Evolutionary conservation across 1,140 invertebrate genomes (phyloP), one percentile per base, ranked within the genome.

Genomic region (Portunus trituberculatus): DNA sequence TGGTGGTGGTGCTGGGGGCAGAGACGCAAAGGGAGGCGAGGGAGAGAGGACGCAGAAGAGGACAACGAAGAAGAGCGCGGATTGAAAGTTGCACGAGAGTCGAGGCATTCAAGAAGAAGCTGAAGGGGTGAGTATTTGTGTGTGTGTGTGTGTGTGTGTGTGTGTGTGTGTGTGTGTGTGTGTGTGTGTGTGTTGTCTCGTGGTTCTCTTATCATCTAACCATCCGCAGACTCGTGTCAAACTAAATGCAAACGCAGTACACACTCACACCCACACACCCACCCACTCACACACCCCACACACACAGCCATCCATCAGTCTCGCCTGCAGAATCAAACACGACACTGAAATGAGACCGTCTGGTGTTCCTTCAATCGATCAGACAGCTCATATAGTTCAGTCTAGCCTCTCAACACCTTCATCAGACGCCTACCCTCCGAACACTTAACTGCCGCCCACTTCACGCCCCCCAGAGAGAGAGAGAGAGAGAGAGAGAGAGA

Each of bases 61-160:
- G 45, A 4, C 82, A 82, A 0, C 48, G 48, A 0, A 86, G 82
- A 6, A 91, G 31, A 8, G 14, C 20, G 2, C 29, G 39, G 14
- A 89, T 86, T 6, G 94, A 90, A n/a, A 95, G 90, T 32, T 95
- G 94, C 32, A 28, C 91, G 20, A 76, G 83, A 25, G 94, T 95
- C 20, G 89, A 95, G 83, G 94, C 94, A 6, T 95, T 95, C 82
- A 95, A 95, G 90, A 95, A 95, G 94, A 95, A 92, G 83, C 76
- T 92, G n/a, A 87, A 95, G 67, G 94, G 94, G 94, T 95, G 90
- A 95, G 94, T 95, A 92, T 46, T 59, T 0, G 4, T 31, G n/a
- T 88, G 32, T 86, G 83, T 86, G 28, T 39, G 14, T 88, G 86
- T 45, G 45, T 29, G 10, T 46, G 39, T 20, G 59, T 10, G 59